Evolutionary conservation across 2,113 vertebrate genomes (phyloP).

Genomic region (human): DNA sequence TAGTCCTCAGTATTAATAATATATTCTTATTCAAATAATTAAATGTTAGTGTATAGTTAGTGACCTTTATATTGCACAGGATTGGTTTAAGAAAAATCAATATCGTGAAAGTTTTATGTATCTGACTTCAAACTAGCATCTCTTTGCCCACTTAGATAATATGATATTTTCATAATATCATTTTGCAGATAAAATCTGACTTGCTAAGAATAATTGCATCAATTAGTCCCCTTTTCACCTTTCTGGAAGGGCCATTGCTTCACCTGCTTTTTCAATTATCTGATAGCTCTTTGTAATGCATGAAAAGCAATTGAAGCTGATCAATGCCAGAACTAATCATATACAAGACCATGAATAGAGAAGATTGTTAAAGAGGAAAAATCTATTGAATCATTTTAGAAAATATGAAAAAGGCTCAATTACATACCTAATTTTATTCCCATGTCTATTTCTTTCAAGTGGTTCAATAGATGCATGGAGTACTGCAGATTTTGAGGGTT

Average conservation of each 20-base stretch:
- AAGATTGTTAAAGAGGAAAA: background rate
- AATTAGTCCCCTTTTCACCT: background rate
- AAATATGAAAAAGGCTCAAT: constrained; percentile 51
- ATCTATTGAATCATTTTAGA: background rate
- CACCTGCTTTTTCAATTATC: background rate
- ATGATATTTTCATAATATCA: background rate
- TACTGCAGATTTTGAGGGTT: background rate
- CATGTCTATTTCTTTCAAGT: constrained; percentile 27
- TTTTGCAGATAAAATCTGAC: constrained; percentile 15
- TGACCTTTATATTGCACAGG: background rate
- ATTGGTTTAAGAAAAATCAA: background rate
- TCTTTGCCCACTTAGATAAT: background rate
- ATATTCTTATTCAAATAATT: constrained; percentile 11
- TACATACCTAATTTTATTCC: constrained; percentile 32
- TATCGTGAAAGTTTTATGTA: background rate
- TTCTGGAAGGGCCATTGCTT: background rate
- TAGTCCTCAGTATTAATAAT: background rate
- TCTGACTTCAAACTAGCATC: background rate
- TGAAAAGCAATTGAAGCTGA: constrained; percentile 10
- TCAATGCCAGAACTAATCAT: constrained; percentile 25
- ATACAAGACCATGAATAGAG: background rate
- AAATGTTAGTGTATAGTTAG: background rate
- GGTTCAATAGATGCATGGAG: constrained; percentile 18
- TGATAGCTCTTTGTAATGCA: background rate
- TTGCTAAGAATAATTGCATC: background rate